Evolutionary conservation across 2,888 invertebrate species (phyloP), one percentile per base, ranked within the genome.

Genomic region (Thereva nobilitata): DNA sequence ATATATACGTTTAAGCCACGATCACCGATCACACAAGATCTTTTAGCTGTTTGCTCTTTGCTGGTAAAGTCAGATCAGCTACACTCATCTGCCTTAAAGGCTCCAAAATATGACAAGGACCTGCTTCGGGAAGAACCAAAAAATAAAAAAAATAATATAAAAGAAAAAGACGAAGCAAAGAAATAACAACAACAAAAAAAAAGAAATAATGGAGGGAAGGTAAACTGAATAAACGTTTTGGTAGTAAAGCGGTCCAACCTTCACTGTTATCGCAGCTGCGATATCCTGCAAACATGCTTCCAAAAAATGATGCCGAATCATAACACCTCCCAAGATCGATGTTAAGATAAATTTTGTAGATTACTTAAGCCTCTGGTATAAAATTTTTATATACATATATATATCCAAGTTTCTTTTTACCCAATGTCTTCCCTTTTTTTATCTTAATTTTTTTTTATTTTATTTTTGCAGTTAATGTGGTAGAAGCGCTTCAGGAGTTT

Each of bases 401-500:
- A 23, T 23, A 23, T n/a, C n/a, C n/a, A n/a, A n/a, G n/a, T n/a
- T n/a, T n/a, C n/a, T n/a, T n/a, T n/a, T n/a, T n/a, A n/a, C n/a
- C n/a, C 23, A 23, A 8, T 61, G 66, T 68, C 71, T 69, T 71
- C 66, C 67, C 52, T 45, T 49, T 56, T 53, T 64, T 49, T 12
- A 49, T 34, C 35, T 66, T 57, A 49, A 47, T 44, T 53, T 66
- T 66, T 53, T 65, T 65, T 49, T 52, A 44, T 67, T 64, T 56
- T 70, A 56, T 70, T 7, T 59, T 82, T 83, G 52, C 85, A 90
- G 95, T 96, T 73, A 95, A 96, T 83, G 95, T 96, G 70, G 95
- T 96, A 67, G 95, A 96, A 82, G 95, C 95, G 6, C 84, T 96
- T 67, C 95, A 96, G 81, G 95, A 96, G 83, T 96, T 96, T 82